A percentile compares a stretch with the other conserved stretches of the same genome.
phyloP scores from a whole-genome alignment of 2,113 vertebrate genomes.

The Ibidorhyncha struthersii region DNA sequence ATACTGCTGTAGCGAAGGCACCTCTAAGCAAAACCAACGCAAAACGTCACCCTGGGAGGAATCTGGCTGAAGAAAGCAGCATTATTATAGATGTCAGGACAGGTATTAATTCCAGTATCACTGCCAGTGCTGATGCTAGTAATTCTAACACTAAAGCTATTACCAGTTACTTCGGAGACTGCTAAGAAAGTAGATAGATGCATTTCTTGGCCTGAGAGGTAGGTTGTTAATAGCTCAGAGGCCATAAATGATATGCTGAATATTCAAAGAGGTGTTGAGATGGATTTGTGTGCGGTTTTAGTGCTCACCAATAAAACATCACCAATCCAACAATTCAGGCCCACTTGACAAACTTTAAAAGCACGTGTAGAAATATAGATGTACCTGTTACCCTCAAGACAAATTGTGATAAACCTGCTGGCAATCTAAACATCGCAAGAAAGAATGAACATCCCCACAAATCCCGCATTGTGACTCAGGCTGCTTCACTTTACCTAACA shows the following conservation, averaged over 20 bases:
- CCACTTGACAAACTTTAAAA: background rate
- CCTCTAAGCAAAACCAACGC: background rate
- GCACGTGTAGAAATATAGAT: background rate
- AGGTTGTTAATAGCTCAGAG: background rate
- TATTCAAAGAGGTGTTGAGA: constrained; percentile 1
- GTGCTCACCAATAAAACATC: background rate
- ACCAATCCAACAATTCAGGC: background rate
- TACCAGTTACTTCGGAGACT: background rate
- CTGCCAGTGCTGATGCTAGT: background rate
- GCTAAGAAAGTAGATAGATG: background rate
- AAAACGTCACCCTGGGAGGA: background rate
- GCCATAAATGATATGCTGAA: background rate
- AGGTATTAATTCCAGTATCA: background rate
- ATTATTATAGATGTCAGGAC: background rate
- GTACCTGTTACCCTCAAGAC: background rate
- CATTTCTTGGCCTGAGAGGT: background rate
- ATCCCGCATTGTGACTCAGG: background rate
- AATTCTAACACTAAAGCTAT: background rate
- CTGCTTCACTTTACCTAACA: background rate
- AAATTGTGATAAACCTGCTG: background rate
- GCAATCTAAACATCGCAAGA: background rate
- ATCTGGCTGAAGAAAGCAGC: background rate
- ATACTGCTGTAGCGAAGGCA: background rate
- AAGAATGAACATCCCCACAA: background rate
- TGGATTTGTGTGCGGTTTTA: background rate